phyloP scores from a whole-genome alignment of 2,888 invertebrate genomes.

The Spilosoma lubricipeda region DNA sequence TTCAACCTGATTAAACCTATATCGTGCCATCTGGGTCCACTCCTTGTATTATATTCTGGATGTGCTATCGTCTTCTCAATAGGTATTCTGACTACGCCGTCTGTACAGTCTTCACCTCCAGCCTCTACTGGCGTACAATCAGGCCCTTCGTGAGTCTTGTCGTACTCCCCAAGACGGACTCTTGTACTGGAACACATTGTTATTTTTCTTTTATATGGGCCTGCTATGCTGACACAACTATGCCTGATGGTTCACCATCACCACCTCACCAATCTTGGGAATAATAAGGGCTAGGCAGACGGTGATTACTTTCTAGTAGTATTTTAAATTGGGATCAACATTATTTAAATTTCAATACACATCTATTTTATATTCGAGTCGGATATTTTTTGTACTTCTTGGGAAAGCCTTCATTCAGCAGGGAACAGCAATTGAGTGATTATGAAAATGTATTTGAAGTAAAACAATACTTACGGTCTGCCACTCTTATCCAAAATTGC shows the following conservation, averaged over 20 bases:
- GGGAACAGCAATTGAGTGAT: no score
- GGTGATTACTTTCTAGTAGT: no score
- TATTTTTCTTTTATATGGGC: neutral
- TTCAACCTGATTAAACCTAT: constrained; percentile 34
- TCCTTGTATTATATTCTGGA: constrained; percentile 14
- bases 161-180: constrained; percentile 24
- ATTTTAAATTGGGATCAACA: neutral
- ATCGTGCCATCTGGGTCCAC: constrained; percentile 19
- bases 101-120: constrained; percentile 20
- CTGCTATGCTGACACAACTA: no score
- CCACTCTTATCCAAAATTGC: constrained; percentile 60
- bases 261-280: no score
- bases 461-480: constrained; percentile 70
- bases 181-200: constrained; percentile 15
- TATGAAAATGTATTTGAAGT: neutral
- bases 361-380: neutral
- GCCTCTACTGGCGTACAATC: constrained; percentile 15
- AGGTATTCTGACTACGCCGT: constrained; percentile 20
- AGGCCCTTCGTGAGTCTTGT: constrained; percentile 19
- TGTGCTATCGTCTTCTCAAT: constrained; percentile 35
- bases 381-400: neutral
- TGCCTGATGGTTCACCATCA: no score
- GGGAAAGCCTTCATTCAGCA: no score
- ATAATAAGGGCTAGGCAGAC: no score
- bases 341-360: neutral